Conservation (phyloP, 2,797 vertebrate species). For the Prunella strophiata region DNA sequence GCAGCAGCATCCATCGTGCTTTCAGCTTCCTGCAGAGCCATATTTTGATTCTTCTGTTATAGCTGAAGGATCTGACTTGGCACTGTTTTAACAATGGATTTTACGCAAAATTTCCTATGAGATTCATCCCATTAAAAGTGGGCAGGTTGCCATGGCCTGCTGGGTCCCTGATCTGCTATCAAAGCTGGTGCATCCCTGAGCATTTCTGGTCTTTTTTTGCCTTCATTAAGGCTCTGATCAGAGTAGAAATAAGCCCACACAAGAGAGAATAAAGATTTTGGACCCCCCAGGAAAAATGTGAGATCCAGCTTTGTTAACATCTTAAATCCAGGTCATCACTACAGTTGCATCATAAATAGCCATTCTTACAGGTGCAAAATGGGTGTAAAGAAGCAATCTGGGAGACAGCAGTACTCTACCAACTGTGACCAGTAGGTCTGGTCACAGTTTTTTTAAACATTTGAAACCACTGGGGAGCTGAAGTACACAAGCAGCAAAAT, state of each 20-base stretch:
- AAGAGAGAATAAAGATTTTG: neutral
- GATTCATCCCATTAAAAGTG: slow-evolving; percentile 59
- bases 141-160: slow-evolving; percentile 58
- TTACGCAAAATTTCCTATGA: slow-evolving; percentile 60
- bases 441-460: neutral
- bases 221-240: neutral
- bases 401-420: neutral
- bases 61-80: slow-evolving; percentile 22
- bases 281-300: neutral
- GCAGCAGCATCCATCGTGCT: neutral
- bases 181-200: neutral
- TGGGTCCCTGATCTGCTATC: slow-evolving; percentile 28
- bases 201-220: slow-evolving; percentile 11
- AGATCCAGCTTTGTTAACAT: neutral
- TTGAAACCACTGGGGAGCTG: neutral
- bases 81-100: slow-evolving; percentile 57
- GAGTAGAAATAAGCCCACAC: neutral
- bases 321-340: neutral
- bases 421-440: neutral
- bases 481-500: neutral
- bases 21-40: slow-evolving; percentile 34
- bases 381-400: neutral
- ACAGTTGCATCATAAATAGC: neutral
- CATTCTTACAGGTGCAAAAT: neutral
- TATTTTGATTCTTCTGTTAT: slow-evolving; percentile 6